Evolutionary conservation across 2,888 invertebrate genomes (phyloP).

Genomic region (Drosophila formosana): DNA sequence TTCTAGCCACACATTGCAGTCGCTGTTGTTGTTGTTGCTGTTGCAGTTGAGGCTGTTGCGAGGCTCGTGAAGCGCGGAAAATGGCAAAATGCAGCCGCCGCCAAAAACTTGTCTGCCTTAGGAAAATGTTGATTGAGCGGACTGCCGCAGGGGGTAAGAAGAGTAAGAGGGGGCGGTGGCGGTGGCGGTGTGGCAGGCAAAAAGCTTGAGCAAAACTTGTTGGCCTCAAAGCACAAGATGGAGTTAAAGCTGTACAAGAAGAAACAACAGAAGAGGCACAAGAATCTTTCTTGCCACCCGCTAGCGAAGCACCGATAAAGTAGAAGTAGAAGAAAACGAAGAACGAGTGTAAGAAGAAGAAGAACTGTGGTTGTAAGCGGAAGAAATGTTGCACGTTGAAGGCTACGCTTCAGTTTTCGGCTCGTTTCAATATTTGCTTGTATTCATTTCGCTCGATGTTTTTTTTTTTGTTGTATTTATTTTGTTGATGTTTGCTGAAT

Average conservation of each 20-base stretch:
- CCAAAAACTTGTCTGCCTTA: constrained; percentile 75
- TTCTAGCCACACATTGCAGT: constrained; percentile 3
- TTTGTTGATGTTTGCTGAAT: constrained; percentile 72
- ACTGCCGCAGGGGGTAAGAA: background rate
- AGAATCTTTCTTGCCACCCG: constrained; percentile 32
- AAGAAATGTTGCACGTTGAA: constrained; percentile 56
- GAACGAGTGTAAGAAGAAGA: constrained; percentile 6
- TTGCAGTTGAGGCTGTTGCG: constrained; percentile 15
- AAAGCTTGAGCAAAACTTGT: constrained; percentile 67
- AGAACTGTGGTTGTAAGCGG: constrained; percentile 50
- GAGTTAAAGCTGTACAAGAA: constrained; percentile 48
- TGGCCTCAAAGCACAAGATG: constrained; percentile 68
- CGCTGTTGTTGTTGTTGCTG: constrained; percentile 1
- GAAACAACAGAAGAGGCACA: constrained; percentile 16
- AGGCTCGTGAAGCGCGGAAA: constrained; percentile 69
- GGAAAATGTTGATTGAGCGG: constrained; percentile 60
- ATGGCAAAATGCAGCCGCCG: constrained; percentile 71
- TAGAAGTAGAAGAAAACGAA: constrained; percentile 16
- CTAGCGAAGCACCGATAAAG: constrained; percentile 32
- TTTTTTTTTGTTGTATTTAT: constrained; percentile 16
- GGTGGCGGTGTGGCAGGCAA: constrained; percentile 9
- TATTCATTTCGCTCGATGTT: constrained; percentile 9
- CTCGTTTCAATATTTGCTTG: constrained; percentile 22
- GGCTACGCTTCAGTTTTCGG: constrained; percentile 27
- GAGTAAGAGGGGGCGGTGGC: background rate